Evolutionary conservation across 2,113 vertebrate species (phyloP), one percentile per base, ranked within the genome.

Genomic region (Neoarius graeffei): DNA sequence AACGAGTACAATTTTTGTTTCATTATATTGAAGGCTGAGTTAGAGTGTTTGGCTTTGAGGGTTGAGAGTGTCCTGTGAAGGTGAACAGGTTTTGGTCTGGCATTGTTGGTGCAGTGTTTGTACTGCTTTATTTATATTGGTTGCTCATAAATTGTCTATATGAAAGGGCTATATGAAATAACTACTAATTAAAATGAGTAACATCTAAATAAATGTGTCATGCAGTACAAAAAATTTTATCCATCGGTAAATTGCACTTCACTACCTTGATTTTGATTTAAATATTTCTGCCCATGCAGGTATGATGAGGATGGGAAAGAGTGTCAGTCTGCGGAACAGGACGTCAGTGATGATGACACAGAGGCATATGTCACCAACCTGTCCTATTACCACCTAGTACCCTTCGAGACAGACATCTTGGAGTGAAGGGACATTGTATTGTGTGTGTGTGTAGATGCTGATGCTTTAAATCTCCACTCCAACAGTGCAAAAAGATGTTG

Each of bases 341-440:
- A 98, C 76, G 84, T 95, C 54, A 96, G 97, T 7, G 94, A 95
- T 25, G 95, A 92, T 0, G 96, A 99, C 81, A 95, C 97, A 4
- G 95, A 96, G 30, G 97, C 97, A 19, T 99, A 99, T 25, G 97
- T 98, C 93, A 99, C 98, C 93, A 99, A 99, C 92, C 93, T 99
- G 89, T 99, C 98, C 23, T 99, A 99, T 92, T 99, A 99, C 93
- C 98, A 99, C 82, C 95, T 99, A 91, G 97, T 98, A 85, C 98
- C 98, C 0, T 99, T 99, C 84, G 98, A 99, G 94, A 99, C 97
- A 0, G 98, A 99, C 91, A 99, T 99, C 93, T 94, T 98, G 95
- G 98, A 99, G 93, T 99, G 95, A 98, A 71, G 71, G 48, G 30
- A 71, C 50, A 71, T 42, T 17, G 9, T 20, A 74, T n/a, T 66